Evolutionary conservation across 2,888 invertebrate species (phyloP).

Genomic region (Erebia ligea): DNA sequence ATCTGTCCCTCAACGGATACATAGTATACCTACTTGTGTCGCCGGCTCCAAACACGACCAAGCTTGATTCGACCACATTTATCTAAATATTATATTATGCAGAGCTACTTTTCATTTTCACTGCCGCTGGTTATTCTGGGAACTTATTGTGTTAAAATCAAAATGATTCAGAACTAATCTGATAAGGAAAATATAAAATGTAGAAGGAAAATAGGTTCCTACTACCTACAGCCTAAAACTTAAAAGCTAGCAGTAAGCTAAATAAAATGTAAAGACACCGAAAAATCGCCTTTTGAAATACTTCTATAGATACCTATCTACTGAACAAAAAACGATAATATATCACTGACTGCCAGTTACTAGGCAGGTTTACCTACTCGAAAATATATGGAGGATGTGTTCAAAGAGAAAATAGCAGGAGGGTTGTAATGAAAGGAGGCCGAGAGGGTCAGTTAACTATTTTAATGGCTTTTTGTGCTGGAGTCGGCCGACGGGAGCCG

Average conservation of each 20-base stretch:
- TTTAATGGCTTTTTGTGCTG: slow-evolving; percentile 38
- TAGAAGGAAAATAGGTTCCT: neutral
- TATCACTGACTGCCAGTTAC: neutral
- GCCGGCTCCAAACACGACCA: neutral
- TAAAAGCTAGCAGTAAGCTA: no score
- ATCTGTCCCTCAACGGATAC: slow-evolving; percentile 4
- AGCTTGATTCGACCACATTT: neutral
- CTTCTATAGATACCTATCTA: no score
- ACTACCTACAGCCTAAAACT: neutral
- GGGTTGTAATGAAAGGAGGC: slow-evolving; percentile 24
- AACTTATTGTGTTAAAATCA: neutral
- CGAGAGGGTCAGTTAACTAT: slow-evolving; percentile 44
- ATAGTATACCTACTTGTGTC: no score
- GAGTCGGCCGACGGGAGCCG: slow-evolving; percentile 12
- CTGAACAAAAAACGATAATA: neutral
- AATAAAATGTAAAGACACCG: neutral
- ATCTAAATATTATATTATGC: neutral
- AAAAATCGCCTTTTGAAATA: neutral
- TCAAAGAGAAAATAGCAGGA: slow-evolving; percentile 16
- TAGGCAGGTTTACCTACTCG: neutral
- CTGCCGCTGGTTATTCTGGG: neutral
- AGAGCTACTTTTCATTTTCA: neutral
- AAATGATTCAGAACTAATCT: neutral
- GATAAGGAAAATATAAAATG: neutral
- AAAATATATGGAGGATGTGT: slow-evolving; percentile 8